Evolutionary conservation across 2,113 vertebrate genomes (phyloP).

Genomic region (Geococcyx californianus): DNA sequence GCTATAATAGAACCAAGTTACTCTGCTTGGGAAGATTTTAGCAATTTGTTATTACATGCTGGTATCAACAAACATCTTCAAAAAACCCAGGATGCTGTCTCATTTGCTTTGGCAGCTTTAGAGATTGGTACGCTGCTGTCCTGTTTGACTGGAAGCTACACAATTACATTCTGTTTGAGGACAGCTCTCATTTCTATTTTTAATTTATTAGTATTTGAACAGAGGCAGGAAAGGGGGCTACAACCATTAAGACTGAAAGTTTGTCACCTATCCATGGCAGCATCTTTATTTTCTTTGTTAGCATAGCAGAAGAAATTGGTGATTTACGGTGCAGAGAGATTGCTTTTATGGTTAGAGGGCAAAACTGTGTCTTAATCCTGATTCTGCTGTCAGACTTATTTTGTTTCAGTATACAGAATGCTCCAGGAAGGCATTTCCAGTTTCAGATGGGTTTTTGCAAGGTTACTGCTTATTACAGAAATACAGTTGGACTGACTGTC

Average conservation of each 20-base stretch:
- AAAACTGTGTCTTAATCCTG: not conserved
- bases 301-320: not conserved
- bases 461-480: conserved; percentile 5
- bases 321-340: not conserved
- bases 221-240: not conserved
- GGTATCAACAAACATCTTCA: not conserved
- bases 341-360: conserved; percentile 1
- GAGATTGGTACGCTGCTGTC: not conserved
- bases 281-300: not conserved
- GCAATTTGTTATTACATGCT: not conserved
- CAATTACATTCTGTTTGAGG: not conserved
- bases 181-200: not conserved
- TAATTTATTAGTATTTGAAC: not conserved
- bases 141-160: not conserved
- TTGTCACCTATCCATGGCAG: not conserved
- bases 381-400: not conserved
- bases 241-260: not conserved
- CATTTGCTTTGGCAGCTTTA: not conserved
- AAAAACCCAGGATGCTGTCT: not conserved
- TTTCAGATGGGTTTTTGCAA: not conserved
- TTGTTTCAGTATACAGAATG: not conserved
- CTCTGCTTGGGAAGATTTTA: not conserved
- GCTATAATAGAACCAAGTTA: conserved; percentile 2
- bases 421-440: not conserved
- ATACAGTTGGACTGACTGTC: not conserved